Evolutionary conservation across 2,888 invertebrate genomes (phyloP).

Genomic region (Heteromyza rotundicornis): DNA sequence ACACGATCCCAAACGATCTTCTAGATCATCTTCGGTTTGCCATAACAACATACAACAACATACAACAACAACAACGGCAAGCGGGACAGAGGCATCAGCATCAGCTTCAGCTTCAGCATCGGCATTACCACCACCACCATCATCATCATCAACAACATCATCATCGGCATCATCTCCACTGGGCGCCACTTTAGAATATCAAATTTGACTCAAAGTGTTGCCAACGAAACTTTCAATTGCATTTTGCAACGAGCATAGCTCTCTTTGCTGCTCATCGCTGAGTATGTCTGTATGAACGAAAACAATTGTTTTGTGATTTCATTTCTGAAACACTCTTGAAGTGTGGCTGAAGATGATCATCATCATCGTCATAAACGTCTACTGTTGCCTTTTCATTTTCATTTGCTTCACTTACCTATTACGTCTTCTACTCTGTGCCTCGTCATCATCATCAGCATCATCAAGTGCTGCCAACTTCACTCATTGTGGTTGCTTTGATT

Average conservation of each 20-base stretch:
- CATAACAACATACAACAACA: not conserved
- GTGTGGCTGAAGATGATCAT: conserved; percentile 11
- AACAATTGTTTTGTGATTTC: conserved; percentile 19
- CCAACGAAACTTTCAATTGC: conserved; percentile 7
- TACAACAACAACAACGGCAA: too few relatives aligned
- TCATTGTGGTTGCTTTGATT: conserved; percentile 27
- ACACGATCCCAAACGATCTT: conserved; percentile 37
- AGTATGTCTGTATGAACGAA: conserved; percentile 22
- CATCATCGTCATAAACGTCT: not conserved
- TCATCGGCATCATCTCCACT: not conserved
- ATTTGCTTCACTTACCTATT: too few relatives aligned
- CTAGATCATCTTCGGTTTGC: conserved; percentile 50
- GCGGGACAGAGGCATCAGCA: conserved; percentile 1
- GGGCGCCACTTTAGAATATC: conserved; percentile 10
- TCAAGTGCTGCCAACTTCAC: conserved; percentile 39
- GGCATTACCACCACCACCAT: not conserved
- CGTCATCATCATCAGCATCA: too few relatives aligned
- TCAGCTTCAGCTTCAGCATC: too few relatives aligned
- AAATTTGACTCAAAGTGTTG: conserved; percentile 1
- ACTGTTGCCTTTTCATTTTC: not conserved
- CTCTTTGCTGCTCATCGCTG: conserved; percentile 34
- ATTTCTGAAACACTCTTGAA: not conserved
- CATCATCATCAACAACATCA: not conserved
- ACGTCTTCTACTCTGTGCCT: too few relatives aligned
- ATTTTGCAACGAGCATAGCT: conserved; percentile 24